Conservation (phyloP, 2,113 vertebrate genomes). For the Xerus inauris region DNA sequence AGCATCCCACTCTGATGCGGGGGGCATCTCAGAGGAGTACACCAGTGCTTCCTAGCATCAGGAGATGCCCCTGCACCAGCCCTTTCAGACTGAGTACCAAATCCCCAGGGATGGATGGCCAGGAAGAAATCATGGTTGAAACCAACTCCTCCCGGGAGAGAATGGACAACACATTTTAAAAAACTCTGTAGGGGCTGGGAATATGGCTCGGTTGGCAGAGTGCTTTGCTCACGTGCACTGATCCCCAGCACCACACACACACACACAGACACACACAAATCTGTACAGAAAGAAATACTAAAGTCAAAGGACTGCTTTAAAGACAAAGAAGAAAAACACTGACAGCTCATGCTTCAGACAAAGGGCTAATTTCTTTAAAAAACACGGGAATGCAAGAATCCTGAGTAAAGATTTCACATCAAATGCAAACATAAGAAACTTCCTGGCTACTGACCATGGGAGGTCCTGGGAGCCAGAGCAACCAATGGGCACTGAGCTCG, state of each 20-base stretch:
- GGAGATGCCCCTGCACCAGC: background rate
- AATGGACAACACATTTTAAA: no score
- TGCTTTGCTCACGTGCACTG: no score
- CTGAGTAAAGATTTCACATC: background rate
- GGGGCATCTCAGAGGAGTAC: no score
- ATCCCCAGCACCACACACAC: no score
- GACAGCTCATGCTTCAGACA: background rate
- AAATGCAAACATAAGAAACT: background rate
- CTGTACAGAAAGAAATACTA: background rate
- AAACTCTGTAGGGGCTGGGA: no score
- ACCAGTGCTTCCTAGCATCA: no score
- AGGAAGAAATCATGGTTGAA: background rate
- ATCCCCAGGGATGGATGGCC: no score
- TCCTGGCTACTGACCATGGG: accelerated
- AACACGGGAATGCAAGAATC: background rate
- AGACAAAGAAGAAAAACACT: background rate
- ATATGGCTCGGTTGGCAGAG: no score
- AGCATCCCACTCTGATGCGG: background rate
- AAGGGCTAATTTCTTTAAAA: background rate
- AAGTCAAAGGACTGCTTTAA: background rate
- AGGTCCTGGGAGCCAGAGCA: no score
- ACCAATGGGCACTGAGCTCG: no score
- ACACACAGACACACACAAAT: background rate
- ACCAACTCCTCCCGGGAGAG: background rate
- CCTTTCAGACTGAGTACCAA: background rate